Conservation (phyloP, 1,140 invertebrate genomes). For the Drosophila bipectinata region DNA sequence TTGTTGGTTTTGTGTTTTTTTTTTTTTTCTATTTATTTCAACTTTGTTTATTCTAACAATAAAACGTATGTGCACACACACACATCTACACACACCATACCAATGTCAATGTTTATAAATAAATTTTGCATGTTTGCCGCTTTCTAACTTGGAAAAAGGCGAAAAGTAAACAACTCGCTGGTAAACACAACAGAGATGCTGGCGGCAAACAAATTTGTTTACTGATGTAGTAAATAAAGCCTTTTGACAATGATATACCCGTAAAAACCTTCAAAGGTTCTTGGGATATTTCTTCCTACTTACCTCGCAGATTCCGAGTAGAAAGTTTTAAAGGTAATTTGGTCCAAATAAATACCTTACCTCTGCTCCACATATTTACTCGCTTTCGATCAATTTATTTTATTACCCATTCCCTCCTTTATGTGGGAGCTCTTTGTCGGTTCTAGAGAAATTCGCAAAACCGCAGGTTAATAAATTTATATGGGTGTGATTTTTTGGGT, state of each 20-base stretch:
- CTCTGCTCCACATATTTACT: background rate
- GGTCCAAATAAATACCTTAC: background rate
- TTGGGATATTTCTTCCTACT: background rate
- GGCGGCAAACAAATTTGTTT: slow-evolving; percentile 55
- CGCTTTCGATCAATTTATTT: background rate
- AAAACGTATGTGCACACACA: slow-evolving; percentile 5
- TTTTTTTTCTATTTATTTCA: slow-evolving; percentile 12
- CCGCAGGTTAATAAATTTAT: background rate
- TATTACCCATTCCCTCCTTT: background rate
- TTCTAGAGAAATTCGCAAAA: background rate
- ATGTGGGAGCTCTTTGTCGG: background rate
- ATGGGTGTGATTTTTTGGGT: background rate
- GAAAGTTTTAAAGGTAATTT: background rate
- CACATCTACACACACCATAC: slow-evolving; percentile 21
- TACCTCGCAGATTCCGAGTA: background rate
- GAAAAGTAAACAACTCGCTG: slow-evolving; percentile 42
- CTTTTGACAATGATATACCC: slow-evolving; percentile 22
- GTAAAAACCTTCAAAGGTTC: background rate
- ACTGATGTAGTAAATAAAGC: slow-evolving; percentile 53
- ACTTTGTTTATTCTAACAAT: slow-evolving; percentile 27
- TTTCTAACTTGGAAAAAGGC: slow-evolving; percentile 45
- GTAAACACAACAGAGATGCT: slow-evolving; percentile 37
- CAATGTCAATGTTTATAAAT: slow-evolving; percentile 63
- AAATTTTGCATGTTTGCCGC: slow-evolving; percentile 50
- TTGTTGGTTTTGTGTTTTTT: slow-evolving; percentile 18